Percentiles rank a stretch among this genome's conserved stretches.
phyloP scores from a whole-genome alignment of 92 coral and sea anemone genomes.

The Siderastrea siderea region DNA sequence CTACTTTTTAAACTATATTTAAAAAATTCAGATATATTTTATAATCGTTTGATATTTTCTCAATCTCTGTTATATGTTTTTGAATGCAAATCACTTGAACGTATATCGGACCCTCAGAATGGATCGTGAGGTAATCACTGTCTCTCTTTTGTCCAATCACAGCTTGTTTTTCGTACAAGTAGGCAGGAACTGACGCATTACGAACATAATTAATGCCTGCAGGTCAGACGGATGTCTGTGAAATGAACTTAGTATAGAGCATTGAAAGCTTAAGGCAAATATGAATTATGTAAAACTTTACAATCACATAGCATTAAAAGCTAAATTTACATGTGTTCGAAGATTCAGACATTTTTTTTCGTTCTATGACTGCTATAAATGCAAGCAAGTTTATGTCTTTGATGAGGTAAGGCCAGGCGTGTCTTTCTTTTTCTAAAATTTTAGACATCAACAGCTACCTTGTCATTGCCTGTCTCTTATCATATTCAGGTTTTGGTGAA shows the following conservation, averaged over 20 bases:
- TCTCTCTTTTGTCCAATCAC: no score
- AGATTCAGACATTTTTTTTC: neutral
- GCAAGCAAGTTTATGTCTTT: neutral
- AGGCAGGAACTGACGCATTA: neutral
- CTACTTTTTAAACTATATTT: no score
- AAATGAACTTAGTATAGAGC: neutral
- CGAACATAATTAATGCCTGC: neutral
- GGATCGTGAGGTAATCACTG: no score
- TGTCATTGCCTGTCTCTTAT: no score
- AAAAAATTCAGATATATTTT: no score
- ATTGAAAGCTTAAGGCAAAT: conserved; percentile 11
- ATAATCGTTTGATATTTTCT: no score
- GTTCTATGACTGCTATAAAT: neutral
- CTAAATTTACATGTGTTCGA: neutral
- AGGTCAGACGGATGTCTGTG: neutral
- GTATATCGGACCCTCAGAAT: no score
- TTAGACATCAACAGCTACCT: no score
- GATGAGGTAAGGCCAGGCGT: neutral
- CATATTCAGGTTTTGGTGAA: no score
- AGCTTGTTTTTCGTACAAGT: no score
- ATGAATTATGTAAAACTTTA: conserved; percentile 28
- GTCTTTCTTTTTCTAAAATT: neutral
- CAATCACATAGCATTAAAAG: neutral
- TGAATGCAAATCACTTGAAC: no score
- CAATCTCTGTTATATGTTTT: no score